phyloP scores from a whole-genome alignment of 2,797 vertebrate species.

The Malacoctenus gilli region DNA sequence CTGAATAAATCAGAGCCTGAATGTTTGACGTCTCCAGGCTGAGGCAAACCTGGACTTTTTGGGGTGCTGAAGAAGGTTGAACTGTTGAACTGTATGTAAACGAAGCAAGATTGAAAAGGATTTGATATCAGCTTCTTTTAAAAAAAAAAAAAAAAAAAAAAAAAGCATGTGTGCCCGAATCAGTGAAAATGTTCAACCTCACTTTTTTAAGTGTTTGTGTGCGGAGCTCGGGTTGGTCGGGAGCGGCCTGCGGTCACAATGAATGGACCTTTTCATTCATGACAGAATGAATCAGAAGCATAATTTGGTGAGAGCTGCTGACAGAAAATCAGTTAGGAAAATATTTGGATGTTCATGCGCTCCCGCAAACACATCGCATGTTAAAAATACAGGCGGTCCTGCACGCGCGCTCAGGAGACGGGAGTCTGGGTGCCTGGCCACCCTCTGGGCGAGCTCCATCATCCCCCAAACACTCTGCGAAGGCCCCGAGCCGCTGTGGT shows the following conservation, averaged over 20 bases:
- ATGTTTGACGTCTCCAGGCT: constrained; percentile 40
- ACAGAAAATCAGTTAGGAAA: constrained; percentile 81
- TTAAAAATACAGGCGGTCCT: constrained; percentile 67
- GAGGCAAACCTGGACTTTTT: background rate
- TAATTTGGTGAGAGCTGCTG: constrained; percentile 76
- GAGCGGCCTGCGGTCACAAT: constrained; percentile 26
- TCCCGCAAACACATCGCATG: constrained; percentile 66
- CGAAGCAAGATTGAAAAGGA: background rate
- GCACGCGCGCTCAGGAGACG: constrained; percentile 43
- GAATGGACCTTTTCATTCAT: constrained; percentile 77
- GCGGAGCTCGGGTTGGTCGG: constrained; percentile 21
- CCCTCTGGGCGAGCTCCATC: constrained; percentile 51
- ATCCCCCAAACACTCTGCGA: constrained; percentile 64
- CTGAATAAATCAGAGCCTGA: constrained; percentile 54
- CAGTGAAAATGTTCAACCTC: background rate
- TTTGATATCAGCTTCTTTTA: constrained; percentile 15
- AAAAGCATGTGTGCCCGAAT: constrained; percentile 9
- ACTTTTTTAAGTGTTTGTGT: constrained; percentile 28
- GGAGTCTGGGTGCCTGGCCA: constrained; percentile 41
- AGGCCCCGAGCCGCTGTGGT: constrained; percentile 66
- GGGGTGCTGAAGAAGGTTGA: no score
- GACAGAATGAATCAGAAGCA: constrained; percentile 74
- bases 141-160: background rate
- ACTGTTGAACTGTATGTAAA: constrained; percentile 15
- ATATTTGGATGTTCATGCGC: constrained; percentile 72